These are phyloP conservation scores for Ceramica pisi DNA, from an alignment of 2,888 invertebrate genomes.

Conservation along the genomic window DNA sequence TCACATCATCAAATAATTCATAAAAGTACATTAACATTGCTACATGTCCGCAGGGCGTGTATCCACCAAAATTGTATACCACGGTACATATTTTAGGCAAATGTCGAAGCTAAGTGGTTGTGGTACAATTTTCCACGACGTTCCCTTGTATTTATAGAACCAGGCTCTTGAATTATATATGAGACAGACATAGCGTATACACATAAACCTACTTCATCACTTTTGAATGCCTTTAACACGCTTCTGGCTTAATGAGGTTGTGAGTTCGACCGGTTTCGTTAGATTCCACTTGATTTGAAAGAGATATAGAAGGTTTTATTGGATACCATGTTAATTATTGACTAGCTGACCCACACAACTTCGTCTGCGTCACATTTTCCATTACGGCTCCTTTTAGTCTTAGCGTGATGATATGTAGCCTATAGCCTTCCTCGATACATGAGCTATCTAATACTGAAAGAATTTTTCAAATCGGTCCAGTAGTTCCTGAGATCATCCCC, in stretches of 20 bases:
- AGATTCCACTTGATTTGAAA: too few relatives aligned
- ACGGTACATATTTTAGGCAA: conserved; percentile 14
- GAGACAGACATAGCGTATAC: neutral
- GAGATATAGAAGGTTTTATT: neutral
- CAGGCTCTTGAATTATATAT: conserved; percentile 22
- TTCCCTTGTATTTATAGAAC: conserved; percentile 14
- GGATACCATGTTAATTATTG: neutral
- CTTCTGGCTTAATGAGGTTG: conserved; percentile 12
- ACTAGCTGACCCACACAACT: too few relatives aligned
- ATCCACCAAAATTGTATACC: neutral
- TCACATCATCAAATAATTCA: neutral
- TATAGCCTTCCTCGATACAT: too few relatives aligned
- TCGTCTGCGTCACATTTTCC: too few relatives aligned
- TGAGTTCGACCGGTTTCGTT: conserved; percentile 5
- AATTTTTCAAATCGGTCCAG: too few relatives aligned
- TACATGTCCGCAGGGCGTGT: neutral
- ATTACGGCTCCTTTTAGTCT: too few relatives aligned
- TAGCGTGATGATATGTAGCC: too few relatives aligned
- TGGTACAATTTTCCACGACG: conserved; percentile 20
- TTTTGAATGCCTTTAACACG: conserved; percentile 20
- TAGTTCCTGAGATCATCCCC: too few relatives aligned
- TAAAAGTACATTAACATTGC: neutral
- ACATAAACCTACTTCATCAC: conserved; percentile 5
- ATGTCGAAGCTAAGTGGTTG: conserved; percentile 1
- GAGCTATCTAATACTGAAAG: too few relatives aligned